These are phyloP conservation scores for Timema podura DNA, from an alignment of 2,888 invertebrate genomes.

Conservation along the genomic window DNA sequence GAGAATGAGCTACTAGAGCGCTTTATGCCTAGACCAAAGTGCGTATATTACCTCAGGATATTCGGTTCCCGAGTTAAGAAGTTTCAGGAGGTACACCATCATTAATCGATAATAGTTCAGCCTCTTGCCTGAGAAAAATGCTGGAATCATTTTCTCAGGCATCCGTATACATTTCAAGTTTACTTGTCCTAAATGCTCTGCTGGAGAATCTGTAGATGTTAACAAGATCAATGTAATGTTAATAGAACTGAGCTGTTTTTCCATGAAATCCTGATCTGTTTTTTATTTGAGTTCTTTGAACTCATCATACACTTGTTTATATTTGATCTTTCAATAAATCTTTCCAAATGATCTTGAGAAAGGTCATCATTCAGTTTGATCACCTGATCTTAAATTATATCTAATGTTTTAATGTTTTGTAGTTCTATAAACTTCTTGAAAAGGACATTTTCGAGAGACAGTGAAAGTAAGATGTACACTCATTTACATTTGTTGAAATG, in stretches of 20 bases:
- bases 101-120: too few species aligned
- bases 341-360: neutral
- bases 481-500: neutral
- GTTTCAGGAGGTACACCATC: too few species aligned
- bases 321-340: neutral
- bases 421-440: slow-evolving; percentile 3
- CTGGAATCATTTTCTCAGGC: neutral
- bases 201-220: neutral
- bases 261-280: slow-evolving; percentile 1
- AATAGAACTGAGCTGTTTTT: slow-evolving; percentile 5
- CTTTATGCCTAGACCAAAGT: too few species aligned
- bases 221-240: slow-evolving; percentile 2
- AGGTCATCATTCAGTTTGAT: neutral
- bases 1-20: slow-evolving; percentile 6
- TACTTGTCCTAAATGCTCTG: neutral
- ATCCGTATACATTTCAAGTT: slow-evolving; percentile 7
- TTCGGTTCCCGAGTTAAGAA: too few species aligned
- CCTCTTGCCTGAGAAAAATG: too few species aligned
- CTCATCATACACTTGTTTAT: neutral
- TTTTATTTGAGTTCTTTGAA: slow-evolving; percentile 1
- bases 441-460: neutral
- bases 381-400: neutral
- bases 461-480: neutral
- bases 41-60: too few species aligned
- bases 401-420: neutral